These are phyloP conservation scores for Solea senegalensis DNA, from an alignment of 2,113 vertebrate genomes.

Conservation along the genomic window DNA sequence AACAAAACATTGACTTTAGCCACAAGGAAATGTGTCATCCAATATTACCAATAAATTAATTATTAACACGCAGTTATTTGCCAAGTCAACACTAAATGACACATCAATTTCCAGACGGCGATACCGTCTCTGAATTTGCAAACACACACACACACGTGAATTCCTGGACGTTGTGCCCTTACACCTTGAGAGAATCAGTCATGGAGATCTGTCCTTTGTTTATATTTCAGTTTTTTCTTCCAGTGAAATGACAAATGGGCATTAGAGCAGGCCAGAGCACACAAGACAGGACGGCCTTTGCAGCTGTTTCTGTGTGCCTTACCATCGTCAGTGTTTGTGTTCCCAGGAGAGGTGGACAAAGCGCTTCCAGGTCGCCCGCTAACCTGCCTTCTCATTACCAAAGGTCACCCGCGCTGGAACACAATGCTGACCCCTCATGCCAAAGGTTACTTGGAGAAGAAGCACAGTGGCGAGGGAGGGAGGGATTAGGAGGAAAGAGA, in stretches of 20 bases:
- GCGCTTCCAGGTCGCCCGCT: constrained; percentile 68
- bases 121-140: neutral
- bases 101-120: neutral
- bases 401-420: constrained; percentile 61
- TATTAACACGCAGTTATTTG: constrained; percentile 4
- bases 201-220: constrained; percentile 20
- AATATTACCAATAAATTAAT: constrained; percentile 1
- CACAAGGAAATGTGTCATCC: neutral
- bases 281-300: constrained; percentile 14
- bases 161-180: neutral
- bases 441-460: constrained; percentile 49
- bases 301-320: constrained; percentile 70
- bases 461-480: neutral
- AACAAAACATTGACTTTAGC: neutral
- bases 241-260: constrained; percentile 38
- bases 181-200: constrained; percentile 6
- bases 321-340: constrained; percentile 68
- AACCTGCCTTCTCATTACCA: constrained; percentile 72
- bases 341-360: constrained; percentile 74
- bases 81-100: neutral
- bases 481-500: constrained; percentile 3
- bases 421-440: constrained; percentile 58
- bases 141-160: neutral
- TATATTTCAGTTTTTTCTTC: constrained; percentile 32
- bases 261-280: constrained; percentile 15